phyloP scores from a whole-genome alignment of 2,888 invertebrate species.

The Corbicula japonica region DNA sequence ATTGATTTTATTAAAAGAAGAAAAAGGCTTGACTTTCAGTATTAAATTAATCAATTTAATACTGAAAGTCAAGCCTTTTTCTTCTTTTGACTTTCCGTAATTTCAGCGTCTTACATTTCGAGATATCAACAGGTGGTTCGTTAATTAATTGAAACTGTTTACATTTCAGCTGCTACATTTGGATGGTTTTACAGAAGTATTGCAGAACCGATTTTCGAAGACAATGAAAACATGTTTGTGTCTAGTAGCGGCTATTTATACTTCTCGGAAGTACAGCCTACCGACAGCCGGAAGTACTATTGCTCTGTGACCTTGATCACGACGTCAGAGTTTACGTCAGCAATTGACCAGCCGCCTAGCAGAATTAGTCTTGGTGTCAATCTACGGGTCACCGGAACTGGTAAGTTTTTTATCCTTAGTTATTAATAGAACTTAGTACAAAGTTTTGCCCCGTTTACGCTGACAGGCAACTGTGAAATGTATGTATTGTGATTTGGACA shows the following conservation, averaged over 20 bases:
- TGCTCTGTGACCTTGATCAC: conserved; percentile 61
- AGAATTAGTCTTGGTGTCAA: conserved; percentile 79
- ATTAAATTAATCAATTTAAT: not conserved
- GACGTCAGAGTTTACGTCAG: conserved; percentile 64
- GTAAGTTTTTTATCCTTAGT: conserved; percentile 65
- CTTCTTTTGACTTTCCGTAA: not conserved
- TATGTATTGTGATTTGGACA: no score
- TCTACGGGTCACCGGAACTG: conserved; percentile 74
- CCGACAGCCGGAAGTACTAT: conserved; percentile 59
- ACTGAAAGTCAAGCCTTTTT: not conserved
- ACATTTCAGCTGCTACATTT: conserved; percentile 87
- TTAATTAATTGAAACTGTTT: conserved; percentile 9
- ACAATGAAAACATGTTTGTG: conserved; percentile 93
- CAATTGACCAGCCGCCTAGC: conserved; percentile 72
- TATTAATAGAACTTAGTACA: no score
- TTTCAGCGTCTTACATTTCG: no score
- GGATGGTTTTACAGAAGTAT: conserved; percentile 97
- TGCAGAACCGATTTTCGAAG: conserved; percentile 97
- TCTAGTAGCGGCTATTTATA: conserved; percentile 94
- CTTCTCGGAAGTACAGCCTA: conserved; percentile 65
- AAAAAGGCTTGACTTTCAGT: not conserved
- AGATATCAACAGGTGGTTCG: no score
- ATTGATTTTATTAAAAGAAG: no score
- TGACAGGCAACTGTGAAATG: no score
- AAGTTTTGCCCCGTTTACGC: no score